Evolutionary conservation across 2,888 invertebrate genomes (phyloP), one percentile per base, ranked within the genome.

Genomic region (Ormyrus rosae): DNA sequence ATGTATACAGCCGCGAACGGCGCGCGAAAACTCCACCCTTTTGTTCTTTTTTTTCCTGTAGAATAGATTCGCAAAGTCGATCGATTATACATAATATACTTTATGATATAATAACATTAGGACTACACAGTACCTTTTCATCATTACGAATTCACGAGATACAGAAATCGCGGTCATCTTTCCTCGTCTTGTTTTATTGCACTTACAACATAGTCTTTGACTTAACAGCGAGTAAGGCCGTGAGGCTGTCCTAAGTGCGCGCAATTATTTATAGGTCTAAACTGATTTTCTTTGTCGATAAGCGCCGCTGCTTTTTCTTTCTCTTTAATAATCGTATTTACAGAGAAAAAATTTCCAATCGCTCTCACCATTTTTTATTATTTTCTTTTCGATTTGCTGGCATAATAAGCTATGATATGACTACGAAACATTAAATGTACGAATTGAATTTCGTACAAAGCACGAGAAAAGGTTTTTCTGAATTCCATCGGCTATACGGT

Each of bases 121-220:
- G 71, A 75, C 58, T 82, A 80, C 82, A 75, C 71, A 50, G 50
- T 78, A 72, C 73, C 56, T 74, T 61, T 53, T 75, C 58, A 13
- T 67, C 65, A 11, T 19, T 69, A 73, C 67, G 19, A 19, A 75
- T 58, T 79, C 56, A 58, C 69, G 70, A 81, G 19, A 60, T 64
- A 61, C 19, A 56, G 34, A 19, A 19, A 1, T 46, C 55, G 13
- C 19, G 45, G 6, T 46, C 34, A 6, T 19, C 0, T 56, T 68
- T 58, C 13, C 19, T 19, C 19, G 19, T 19, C 19, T 19, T 58
- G n/a, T 82, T 77, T 85, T 86, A 86, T 86, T 86, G 86, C 86
- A 86, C 86, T 82, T 83, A 83, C 84, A 83, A 85, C 80, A 83
- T 84, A 86, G 85, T 85, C 84, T 86, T 85, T 85, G 84, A 85